A percentile compares a stretch with the other conserved stretches of the same genome.
Evolutionary conservation across 2,888 invertebrate species (phyloP).

Genomic region (Pyrgus malvae): DNA sequence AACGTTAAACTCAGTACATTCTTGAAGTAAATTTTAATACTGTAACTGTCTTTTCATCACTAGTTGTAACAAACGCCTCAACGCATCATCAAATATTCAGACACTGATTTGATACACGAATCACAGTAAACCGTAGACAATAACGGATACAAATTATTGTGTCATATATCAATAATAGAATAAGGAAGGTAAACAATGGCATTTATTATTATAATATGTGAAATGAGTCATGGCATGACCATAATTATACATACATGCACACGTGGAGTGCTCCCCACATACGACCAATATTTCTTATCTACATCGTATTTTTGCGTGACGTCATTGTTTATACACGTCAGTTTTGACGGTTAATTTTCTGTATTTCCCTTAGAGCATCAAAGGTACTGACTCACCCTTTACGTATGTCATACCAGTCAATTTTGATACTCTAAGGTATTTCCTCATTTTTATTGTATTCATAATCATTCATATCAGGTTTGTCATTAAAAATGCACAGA

Average conservation of each 20-base stretch:
- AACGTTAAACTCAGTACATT: too few relatives aligned
- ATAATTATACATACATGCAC: neutral
- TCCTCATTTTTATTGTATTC: too few relatives aligned
- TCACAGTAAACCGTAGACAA: neutral
- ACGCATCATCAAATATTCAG: too few relatives aligned
- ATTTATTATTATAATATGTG: neutral
- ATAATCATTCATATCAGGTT: too few relatives aligned
- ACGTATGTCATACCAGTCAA: too few relatives aligned
- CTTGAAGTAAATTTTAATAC: too few relatives aligned
- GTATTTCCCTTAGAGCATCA: neutral
- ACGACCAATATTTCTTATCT: constrained; percentile 4
- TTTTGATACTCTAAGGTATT: too few relatives aligned
- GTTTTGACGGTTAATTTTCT: constrained; percentile 3
- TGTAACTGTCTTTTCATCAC: too few relatives aligned
- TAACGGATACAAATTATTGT: neutral
- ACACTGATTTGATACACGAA: neutral
- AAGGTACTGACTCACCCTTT: too few relatives aligned
- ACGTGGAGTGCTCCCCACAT: neutral
- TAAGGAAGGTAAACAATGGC: neutral
- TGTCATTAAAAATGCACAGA: too few relatives aligned
- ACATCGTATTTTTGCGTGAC: neutral
- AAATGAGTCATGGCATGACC: neutral
- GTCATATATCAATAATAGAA: neutral
- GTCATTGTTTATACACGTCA: constrained; percentile 3
- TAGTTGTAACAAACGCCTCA: too few relatives aligned